Conservation (phyloP, 1,140 invertebrate species). For the Brachionus manjavacas region DNA sequence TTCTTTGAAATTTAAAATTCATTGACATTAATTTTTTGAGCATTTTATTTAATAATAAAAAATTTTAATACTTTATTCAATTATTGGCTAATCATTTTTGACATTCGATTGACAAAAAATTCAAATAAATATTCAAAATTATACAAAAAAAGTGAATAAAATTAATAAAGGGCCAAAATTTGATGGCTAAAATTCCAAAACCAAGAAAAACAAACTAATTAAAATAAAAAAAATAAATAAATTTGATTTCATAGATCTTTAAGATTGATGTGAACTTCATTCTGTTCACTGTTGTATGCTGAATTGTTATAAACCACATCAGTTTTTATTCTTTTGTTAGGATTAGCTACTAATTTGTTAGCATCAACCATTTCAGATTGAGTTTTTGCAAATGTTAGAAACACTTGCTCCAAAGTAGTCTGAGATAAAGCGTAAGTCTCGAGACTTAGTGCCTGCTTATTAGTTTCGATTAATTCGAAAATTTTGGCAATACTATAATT, state of each 20-base stretch:
- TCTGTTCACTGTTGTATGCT: neutral
- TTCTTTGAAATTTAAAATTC: no score
- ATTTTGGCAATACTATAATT: conserved; percentile 4
- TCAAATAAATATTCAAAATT: no score
- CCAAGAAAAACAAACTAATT: neutral
- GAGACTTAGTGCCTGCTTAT: conserved; percentile 7
- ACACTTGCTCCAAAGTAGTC: conserved; percentile 40
- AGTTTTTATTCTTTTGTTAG: neutral
- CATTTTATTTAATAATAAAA: no score
- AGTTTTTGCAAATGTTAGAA: conserved; percentile 34
- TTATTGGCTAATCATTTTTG: no score
- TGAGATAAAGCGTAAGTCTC: conserved; percentile 37
- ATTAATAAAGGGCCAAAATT: no score
- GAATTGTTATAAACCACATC: neutral
- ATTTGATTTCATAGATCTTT: neutral
- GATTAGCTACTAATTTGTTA: neutral
- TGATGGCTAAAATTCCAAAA: neutral
- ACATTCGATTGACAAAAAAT: no score
- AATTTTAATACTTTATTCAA: no score
- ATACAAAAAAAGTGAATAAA: no score
- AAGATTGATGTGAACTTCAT: neutral
- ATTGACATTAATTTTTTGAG: no score
- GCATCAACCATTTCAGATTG: neutral
- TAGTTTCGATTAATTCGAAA: conserved; percentile 18
- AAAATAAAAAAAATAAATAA: neutral